Conservation (phyloP, 30 jellyfish, hydroid and myxozoan species). For the Aurelia sp. region DNA sequence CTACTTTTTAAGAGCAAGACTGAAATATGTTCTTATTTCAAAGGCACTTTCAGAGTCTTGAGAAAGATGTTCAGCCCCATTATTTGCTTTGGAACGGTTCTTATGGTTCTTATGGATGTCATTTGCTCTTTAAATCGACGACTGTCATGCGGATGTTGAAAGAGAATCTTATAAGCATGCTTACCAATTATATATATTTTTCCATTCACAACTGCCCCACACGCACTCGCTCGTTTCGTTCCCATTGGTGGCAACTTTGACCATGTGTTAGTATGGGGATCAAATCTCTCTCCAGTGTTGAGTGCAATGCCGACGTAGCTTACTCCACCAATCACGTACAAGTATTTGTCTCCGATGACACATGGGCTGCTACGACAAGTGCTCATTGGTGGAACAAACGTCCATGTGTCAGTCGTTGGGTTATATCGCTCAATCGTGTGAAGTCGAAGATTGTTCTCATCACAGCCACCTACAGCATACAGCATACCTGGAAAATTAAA, state of each 20-base stretch:
- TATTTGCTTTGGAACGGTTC: too few relatives aligned
- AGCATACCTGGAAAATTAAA: conserved; percentile 68
- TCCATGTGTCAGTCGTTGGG: conserved; percentile 97
- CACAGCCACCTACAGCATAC: conserved; percentile 99
- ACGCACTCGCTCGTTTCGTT: conserved; percentile 99
- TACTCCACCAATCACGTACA: conserved; percentile 98
- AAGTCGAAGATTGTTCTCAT: conserved; percentile 93
- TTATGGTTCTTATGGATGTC: too few relatives aligned
- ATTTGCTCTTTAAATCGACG: too few relatives aligned
- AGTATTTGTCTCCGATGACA: conserved; percentile 85
- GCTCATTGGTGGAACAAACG: conserved; percentile 95
- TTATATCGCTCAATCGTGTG: conserved; percentile 95
- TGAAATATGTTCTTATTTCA: too few relatives aligned
- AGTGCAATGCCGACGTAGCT: conserved; percentile 98
- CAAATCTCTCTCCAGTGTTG: conserved; percentile 83
- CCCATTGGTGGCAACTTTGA: conserved; percentile 79
- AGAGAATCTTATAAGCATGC: neutral
- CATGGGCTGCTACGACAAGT: conserved; percentile 98
- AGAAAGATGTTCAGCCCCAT: too few relatives aligned
- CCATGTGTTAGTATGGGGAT: conserved; percentile 97
- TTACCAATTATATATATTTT: conserved; percentile 90
- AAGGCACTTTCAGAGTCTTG: too few relatives aligned
- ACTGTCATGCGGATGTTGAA: too few relatives aligned
- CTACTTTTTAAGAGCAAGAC: too few relatives aligned
- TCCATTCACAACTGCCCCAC: conserved; percentile 95